Conservation (phyloP, 2,797 vertebrate genomes). For the Rhadinocentrus ornatus region DNA sequence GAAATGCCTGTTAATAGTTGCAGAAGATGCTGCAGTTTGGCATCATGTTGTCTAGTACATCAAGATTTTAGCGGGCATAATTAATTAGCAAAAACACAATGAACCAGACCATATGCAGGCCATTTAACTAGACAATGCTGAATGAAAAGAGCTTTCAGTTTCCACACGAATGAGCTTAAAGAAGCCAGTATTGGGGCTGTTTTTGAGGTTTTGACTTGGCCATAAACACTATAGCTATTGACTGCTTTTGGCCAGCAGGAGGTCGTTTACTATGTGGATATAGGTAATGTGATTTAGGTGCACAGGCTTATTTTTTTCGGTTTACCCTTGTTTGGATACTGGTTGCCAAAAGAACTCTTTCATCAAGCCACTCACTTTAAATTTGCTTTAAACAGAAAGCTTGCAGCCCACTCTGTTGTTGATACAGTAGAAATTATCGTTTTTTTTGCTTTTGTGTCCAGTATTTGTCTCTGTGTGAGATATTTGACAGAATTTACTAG, state of each 20-base stretch:
- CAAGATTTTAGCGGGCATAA: slow-evolving; percentile 41
- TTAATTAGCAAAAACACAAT: slow-evolving; percentile 49
- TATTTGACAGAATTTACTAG: background rate
- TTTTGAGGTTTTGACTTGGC: slow-evolving; percentile 52
- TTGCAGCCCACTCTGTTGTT: slow-evolving; percentile 32
- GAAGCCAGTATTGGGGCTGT: slow-evolving; percentile 40
- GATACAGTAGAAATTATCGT: slow-evolving; percentile 4
- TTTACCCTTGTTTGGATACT: slow-evolving; percentile 51
- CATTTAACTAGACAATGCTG: slow-evolving; percentile 37
- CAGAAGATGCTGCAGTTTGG: slow-evolving; percentile 14
- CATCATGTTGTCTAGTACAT: slow-evolving; percentile 7
- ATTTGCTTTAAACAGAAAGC: slow-evolving; percentile 48
- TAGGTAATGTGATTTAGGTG: slow-evolving; percentile 52
- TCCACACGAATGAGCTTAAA: slow-evolving; percentile 33
- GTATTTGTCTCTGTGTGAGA: slow-evolving; percentile 12
- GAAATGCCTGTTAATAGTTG: background rate
- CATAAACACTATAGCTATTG: slow-evolving; percentile 49
- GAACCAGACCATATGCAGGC: slow-evolving; percentile 7
- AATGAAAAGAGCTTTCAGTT: slow-evolving; percentile 63
- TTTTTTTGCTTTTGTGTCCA: background rate
- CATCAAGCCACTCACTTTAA: slow-evolving; percentile 48
- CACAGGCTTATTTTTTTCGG: slow-evolving; percentile 35
- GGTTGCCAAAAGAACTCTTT: slow-evolving; percentile 62
- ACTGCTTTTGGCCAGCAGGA: slow-evolving; percentile 31
- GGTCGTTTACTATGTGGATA: slow-evolving; percentile 57